Conservation (phyloP, 2,888 invertebrate species). For the Epistrophe grossulariae region DNA sequence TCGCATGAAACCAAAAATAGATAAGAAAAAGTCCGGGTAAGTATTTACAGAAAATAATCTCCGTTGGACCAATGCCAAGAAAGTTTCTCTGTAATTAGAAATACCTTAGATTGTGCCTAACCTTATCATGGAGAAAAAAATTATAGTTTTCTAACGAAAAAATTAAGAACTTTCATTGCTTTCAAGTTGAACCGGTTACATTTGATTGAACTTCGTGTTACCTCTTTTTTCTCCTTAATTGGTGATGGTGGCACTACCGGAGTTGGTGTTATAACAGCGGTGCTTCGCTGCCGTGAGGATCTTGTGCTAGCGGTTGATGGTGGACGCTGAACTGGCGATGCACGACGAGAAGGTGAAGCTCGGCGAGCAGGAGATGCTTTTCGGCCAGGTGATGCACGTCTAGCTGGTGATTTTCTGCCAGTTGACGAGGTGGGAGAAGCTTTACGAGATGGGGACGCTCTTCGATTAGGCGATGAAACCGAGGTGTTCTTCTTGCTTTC, state of each 20-base stretch:
- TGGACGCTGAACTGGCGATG: constrained; percentile 52
- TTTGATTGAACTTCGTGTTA: constrained; percentile 45
- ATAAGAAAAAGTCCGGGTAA: constrained; percentile 59
- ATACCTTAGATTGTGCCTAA: constrained; percentile 16
- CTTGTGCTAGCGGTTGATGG: constrained; percentile 54
- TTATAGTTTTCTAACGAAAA: neutral
- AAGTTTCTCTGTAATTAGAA: constrained; percentile 36
- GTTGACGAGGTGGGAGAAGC: constrained; percentile 82
- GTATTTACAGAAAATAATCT: constrained; percentile 56
- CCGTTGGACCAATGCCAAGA: constrained; percentile 64
- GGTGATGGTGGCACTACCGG: constrained; percentile 78
- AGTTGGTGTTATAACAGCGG: constrained; percentile 75
- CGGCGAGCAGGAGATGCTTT: constrained; percentile 81
- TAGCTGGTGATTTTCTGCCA: constrained; percentile 85
- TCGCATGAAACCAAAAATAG: constrained; percentile 53
- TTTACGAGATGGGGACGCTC: constrained; percentile 76
- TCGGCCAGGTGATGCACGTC: constrained; percentile 85
- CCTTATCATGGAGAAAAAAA: constrained; percentile 26
- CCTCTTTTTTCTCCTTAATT: constrained; percentile 79
- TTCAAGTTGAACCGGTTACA: constrained; percentile 43
- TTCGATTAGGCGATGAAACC: constrained; percentile 62
- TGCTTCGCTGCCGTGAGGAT: constrained; percentile 58
- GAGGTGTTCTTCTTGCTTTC: constrained; percentile 40
- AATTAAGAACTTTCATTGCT: neutral
- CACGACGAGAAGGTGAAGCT: constrained; percentile 71